Evolutionary conservation across 2,888 invertebrate genomes (phyloP), one percentile per base, ranked within the genome.

Genomic region (Ditylenchus weischeri): DNA sequence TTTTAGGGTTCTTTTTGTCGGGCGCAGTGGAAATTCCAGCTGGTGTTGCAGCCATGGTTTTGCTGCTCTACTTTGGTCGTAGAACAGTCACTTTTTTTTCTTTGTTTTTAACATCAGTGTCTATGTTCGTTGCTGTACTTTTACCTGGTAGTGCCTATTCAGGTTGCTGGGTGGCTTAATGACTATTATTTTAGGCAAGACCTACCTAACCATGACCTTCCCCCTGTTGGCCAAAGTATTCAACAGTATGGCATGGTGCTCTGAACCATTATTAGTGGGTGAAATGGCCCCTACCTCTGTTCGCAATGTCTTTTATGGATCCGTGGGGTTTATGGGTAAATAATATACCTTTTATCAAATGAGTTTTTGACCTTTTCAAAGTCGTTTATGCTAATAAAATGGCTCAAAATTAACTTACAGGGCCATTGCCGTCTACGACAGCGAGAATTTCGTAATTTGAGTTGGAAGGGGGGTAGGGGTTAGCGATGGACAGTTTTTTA

Each of bases 11-110:
- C 68, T 81, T 82, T 66, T 70, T 82, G 7, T 82, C 81, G 6
- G 82, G 80, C 1, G 13, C 77, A 8, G 76, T 81, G 13, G 80
- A 80, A 66, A 64, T 80, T 0, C 80, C 80, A 7, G 79, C 79
- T n/a, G 79, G 77, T 6, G 19, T 75, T 36, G 43, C 75, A 21
- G 47, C 73, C 21, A 72, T 71, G 21, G 63, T 59, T 8, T 38
- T 71, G 23, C 49, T 79, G 50, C 19, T 78, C 10, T 64, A 68
- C 15, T 71, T 72, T 60, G 75, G 75, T 0, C 36, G 77, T 48
- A 63, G 69, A 15, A 66, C 72, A 13, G 72, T 77, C 13, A 76
- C 75, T 4, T 47, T 72, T 15, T 36, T 67, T 36, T 43, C 72
- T 15, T 43, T 77, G 15, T 43, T 75, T 38, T 68, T 60, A 48